Conservation (phyloP, 2,113 vertebrate species). For the Xenopus tropicalis region UCB_Xtro_10.0 CM004447.2:17420001-17420500, state of each 20-base stretch:
- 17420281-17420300: slow-evolving; percentile 49
- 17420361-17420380: not conserved
- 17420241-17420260: slow-evolving; percentile 49
- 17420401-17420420: too few species aligned
- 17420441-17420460: too few species aligned
- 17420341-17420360: slow-evolving; percentile 64
- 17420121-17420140: slow-evolving; percentile 49
- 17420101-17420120: slow-evolving; percentile 51
- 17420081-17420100: slow-evolving; percentile 44
- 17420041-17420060: too few species aligned
- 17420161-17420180: slow-evolving; percentile 39
- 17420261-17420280: slow-evolving; percentile 71
- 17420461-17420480: too few species aligned
- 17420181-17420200: slow-evolving; percentile 67
- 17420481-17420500: too few species aligned
- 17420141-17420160: slow-evolving; percentile 2
- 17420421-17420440: too few species aligned
- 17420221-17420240: slow-evolving; percentile 54
- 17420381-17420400: too few species aligned
- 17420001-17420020: too few species aligned
- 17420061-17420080: too few species aligned
- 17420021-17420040: too few species aligned
- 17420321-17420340: slow-evolving; percentile 64
- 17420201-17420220: slow-evolving; percentile 54
- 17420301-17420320: slow-evolving; percentile 44